These are phyloP conservation scores for Papilio machaon DNA, from an alignment of 1,140 invertebrate species.

Conservation along the genomic window DNA sequence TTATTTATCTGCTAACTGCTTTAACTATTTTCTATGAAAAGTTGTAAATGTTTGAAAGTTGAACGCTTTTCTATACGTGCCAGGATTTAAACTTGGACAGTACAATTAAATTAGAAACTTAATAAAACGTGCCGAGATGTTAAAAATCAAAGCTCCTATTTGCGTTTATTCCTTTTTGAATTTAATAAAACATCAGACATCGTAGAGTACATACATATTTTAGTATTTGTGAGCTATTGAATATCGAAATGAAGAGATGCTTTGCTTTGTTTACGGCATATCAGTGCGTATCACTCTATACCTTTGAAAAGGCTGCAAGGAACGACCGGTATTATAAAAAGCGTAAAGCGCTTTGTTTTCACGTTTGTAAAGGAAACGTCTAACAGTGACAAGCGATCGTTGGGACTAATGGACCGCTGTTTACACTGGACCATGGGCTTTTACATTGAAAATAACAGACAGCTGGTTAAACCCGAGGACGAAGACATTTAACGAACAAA, in stretches of 20 bases:
- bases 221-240: constrained; percentile 23
- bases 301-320: constrained; percentile 62
- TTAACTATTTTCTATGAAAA: constrained; percentile 39
- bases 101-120: constrained; percentile 58
- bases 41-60: constrained; percentile 43
- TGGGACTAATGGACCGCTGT: constrained; percentile 67
- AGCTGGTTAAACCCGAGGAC: constrained; percentile 33
- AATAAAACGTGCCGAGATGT: constrained; percentile 46
- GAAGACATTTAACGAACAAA: constrained; percentile 40
- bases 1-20: background rate
- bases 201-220: background rate
- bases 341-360: constrained; percentile 73
- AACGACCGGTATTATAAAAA: constrained; percentile 63
- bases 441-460: constrained; percentile 52
- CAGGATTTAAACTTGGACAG: constrained; percentile 45
- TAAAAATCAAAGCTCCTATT: background rate
- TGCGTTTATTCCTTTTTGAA: background rate
- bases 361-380: constrained; percentile 63
- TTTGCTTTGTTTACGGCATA: constrained; percentile 57
- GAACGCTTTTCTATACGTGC: constrained; percentile 50
- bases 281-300: constrained; percentile 61
- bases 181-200: background rate
- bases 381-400: constrained; percentile 61
- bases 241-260: constrained; percentile 47
- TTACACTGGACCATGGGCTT: constrained; percentile 54